Conservation (phyloP, 2,888 invertebrate genomes). For the Lydus trimaculatus region DNA sequence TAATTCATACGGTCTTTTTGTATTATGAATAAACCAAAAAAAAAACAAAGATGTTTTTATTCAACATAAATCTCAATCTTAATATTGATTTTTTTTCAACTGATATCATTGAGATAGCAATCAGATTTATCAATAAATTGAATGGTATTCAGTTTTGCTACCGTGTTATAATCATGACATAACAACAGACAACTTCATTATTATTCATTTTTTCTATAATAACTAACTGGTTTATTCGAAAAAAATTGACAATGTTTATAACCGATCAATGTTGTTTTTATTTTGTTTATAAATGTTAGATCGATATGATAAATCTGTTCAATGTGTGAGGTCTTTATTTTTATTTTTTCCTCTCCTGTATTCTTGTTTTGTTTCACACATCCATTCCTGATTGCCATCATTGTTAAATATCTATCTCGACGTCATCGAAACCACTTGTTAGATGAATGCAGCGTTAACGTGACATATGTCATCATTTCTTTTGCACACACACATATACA, state of each 20-base stretch:
- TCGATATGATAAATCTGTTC: background rate
- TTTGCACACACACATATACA: too few species aligned
- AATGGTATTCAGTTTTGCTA: background rate
- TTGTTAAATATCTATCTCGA: background rate
- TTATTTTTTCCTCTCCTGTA: background rate
- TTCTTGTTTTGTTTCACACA: background rate
- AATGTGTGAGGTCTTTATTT: slow-evolving; percentile 7
- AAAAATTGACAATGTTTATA: slow-evolving; percentile 1
- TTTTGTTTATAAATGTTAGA: slow-evolving; percentile 2
- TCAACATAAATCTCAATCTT: background rate
- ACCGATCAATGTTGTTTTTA: background rate
- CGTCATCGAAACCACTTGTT: slow-evolving; percentile 3
- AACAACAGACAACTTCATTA: background rate
- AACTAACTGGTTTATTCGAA: slow-evolving; percentile 1
- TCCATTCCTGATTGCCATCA: background rate
- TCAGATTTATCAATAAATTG: background rate
- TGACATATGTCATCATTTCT: background rate
- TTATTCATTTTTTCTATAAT: background rate
- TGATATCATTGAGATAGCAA: background rate
- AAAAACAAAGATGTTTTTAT: background rate
- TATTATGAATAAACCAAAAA: background rate
- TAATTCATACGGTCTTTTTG: background rate
- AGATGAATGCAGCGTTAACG: background rate
- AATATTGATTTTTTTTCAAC: background rate
- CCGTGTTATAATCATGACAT: background rate